These are phyloP conservation scores for Eumaeus atala DNA, from an alignment of 1,140 invertebrate genomes.

Conservation along the genomic window DNA sequence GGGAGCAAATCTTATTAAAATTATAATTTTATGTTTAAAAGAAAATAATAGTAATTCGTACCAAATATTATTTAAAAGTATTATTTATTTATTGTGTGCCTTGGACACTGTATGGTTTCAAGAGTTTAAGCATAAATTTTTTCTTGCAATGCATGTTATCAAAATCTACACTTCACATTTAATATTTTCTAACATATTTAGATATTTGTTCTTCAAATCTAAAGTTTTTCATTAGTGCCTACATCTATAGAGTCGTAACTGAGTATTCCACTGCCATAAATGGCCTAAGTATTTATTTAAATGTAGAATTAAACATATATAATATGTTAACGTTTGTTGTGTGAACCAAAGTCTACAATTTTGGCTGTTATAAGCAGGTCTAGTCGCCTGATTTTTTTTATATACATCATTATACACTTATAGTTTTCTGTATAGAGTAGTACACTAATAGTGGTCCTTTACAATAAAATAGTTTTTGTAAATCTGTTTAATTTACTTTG, in stretches of 20 bases:
- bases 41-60: constrained; percentile 3
- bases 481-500: too few relatives aligned
- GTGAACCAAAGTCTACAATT: constrained; percentile 38
- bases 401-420: constrained; percentile 25
- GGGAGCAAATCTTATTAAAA: background rate
- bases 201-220: constrained; percentile 1
- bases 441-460: background rate
- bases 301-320: constrained; percentile 29
- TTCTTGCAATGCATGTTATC: background rate
- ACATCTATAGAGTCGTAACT: constrained; percentile 13
- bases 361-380: constrained; percentile 48
- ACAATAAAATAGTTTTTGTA: too few relatives aligned
- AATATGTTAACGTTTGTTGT: constrained; percentile 31
- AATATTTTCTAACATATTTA: background rate
- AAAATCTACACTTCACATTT: background rate
- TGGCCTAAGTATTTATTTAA: constrained; percentile 48
- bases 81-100: too few relatives aligned
- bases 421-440: constrained; percentile 12
- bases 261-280: constrained; percentile 44
- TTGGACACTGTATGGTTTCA: background rate
- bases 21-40: background rate
- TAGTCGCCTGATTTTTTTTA: constrained; percentile 50
- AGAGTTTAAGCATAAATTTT: background rate
- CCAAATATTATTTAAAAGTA: constrained; percentile 7
- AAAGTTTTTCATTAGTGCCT: constrained; percentile 2